A percentile compares a stretch with the other conserved stretches of the same genome.
Conservation (phyloP, 2,113 vertebrate species). For the Pica pica region DNA sequence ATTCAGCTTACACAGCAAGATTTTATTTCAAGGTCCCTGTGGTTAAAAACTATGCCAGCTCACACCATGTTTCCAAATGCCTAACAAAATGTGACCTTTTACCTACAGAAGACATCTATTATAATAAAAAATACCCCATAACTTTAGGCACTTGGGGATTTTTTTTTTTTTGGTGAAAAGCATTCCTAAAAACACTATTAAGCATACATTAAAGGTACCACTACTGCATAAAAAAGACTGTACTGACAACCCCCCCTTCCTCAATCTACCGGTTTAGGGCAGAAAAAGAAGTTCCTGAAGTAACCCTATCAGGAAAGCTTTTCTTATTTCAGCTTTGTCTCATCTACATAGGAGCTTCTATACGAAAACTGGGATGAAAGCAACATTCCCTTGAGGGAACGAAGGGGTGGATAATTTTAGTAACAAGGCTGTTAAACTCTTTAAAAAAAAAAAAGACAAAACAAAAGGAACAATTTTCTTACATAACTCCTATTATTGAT, state of each 20-base stretch:
- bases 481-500: not conserved
- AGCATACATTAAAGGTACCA: not conserved
- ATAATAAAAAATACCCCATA: not conserved
- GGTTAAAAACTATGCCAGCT: not conserved
- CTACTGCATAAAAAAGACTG: not conserved
- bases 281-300: not conserved
- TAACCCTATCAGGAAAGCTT: not conserved
- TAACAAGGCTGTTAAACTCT: not conserved
- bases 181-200: not conserved
- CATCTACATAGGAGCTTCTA: not conserved
- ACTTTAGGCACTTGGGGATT: not conserved
- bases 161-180: not conserved
- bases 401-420: not conserved
- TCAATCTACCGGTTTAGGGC: not conserved
- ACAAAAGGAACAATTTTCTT: not conserved
- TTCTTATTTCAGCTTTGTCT: not conserved
- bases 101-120: not conserved
- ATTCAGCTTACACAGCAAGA: not conserved
- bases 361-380: not conserved
- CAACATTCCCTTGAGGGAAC: not conserved
- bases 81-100: not conserved
- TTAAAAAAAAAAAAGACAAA: not conserved
- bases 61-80: not conserved
- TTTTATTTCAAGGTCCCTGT: not conserved
- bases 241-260: not conserved